phyloP scores from a whole-genome alignment of 1,140 invertebrate genomes.

The Camponotus floridanus region DNA sequence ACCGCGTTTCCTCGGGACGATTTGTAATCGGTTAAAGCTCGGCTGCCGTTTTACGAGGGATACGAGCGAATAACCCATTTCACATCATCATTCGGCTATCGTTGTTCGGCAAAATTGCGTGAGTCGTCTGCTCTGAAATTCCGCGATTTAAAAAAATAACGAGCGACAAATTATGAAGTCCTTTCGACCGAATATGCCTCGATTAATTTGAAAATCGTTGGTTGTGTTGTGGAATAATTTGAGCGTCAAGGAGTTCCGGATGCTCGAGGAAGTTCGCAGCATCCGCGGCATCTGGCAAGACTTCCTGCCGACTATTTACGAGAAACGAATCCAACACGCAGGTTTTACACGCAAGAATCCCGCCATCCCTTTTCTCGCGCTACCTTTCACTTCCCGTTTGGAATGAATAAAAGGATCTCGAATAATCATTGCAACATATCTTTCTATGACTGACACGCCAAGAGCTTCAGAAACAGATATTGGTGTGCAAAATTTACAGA shows the following conservation, averaged over 20 bases:
- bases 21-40: slow-evolving; percentile 51
- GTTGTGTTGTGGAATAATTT: not conserved
- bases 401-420: slow-evolving; percentile 60
- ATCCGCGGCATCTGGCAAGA: slow-evolving; percentile 69
- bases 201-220: not conserved
- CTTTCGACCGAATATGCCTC: not conserved
- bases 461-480: not conserved
- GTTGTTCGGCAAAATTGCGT: slow-evolving; percentile 21
- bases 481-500: too few relatives aligned
- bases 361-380: slow-evolving; percentile 38
- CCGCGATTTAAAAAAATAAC: not conserved
- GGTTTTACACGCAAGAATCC: slow-evolving; percentile 67
- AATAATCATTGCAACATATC: not conserved
- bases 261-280: slow-evolving; percentile 24
- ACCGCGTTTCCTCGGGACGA: slow-evolving; percentile 47
- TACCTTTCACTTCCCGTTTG: slow-evolving; percentile 65
- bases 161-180: not conserved
- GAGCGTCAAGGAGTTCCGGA: not conserved
- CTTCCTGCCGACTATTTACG: slow-evolving; percentile 72
- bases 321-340: slow-evolving; percentile 41
- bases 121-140: not conserved
- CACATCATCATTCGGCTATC: slow-evolving; percentile 48
- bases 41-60: slow-evolving; percentile 41
- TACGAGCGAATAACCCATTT: slow-evolving; percentile 37
- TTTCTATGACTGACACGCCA: not conserved